These are phyloP conservation scores for Ichneumoninae sp. DNA, from an alignment of 2,888 invertebrate genomes.

Conservation along the genomic window DNA sequence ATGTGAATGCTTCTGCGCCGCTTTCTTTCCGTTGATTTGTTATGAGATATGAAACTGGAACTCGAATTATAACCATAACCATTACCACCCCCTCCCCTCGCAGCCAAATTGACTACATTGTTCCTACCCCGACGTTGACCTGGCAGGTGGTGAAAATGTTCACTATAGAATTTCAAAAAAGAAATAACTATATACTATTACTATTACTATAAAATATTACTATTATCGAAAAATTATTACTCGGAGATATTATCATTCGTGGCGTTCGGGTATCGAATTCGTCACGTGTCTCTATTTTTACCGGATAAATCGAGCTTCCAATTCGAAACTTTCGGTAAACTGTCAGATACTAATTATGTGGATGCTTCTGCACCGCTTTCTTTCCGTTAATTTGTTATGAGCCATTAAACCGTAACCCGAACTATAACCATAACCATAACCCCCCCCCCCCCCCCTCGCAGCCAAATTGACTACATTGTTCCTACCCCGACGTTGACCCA, in stretches of 20 bases:
- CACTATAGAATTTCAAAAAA: constrained; percentile 1
- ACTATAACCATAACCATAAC: background rate
- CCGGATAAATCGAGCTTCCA: background rate
- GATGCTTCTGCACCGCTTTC: background rate
- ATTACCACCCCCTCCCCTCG: background rate
- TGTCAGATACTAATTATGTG: background rate
- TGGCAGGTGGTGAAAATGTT: constrained; percentile 17
- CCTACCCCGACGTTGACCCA: background rate
- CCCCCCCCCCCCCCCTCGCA: background rate
- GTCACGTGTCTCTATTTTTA: background rate
- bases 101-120: background rate
- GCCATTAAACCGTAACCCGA: background rate
- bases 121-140: background rate
- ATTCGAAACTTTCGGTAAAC: background rate
- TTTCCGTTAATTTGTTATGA: background rate
- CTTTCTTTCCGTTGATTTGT: background rate
- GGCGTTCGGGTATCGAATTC: background rate
- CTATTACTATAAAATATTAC: constrained; percentile 1
- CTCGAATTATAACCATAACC: background rate
- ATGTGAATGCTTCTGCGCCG: background rate
- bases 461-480: background rate
- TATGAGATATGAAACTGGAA: background rate
- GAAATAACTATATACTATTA: background rate
- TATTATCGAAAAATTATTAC: background rate
- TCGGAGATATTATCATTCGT: background rate